phyloP scores from a whole-genome alignment of 2,113 vertebrate species.

The Caloenas nicobarica region DNA sequence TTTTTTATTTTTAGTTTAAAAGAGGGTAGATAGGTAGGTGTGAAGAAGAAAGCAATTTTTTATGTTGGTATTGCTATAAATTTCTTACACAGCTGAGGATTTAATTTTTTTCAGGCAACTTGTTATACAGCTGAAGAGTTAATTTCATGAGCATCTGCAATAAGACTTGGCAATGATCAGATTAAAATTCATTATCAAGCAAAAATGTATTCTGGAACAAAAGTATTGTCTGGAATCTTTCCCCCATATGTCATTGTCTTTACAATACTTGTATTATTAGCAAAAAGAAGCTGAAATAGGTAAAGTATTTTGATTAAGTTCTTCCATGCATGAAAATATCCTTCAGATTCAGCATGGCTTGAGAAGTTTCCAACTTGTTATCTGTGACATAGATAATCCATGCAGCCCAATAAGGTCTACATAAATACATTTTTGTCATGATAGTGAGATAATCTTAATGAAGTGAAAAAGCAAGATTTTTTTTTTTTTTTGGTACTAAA shows the following conservation, averaged over 20 bases:
- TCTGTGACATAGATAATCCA: not conserved
- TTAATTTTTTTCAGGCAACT: not conserved
- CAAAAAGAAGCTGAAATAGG: not conserved
- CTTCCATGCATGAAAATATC: not conserved
- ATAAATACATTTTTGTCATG: not conserved
- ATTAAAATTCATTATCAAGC: not conserved
- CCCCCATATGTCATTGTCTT: not conserved
- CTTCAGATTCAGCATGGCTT: not conserved
- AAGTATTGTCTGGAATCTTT: not conserved
- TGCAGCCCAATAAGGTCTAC: not conserved
- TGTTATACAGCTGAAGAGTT: not conserved
- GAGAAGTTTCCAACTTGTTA: not conserved
- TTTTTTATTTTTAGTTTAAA: not conserved
- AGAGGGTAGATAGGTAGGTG: not conserved
- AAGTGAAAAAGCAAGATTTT: not conserved
- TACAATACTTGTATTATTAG: not conserved
- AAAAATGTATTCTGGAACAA: not conserved
- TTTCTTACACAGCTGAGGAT: not conserved
- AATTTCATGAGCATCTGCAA: not conserved
- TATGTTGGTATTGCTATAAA: not conserved
- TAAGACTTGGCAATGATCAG: not conserved
- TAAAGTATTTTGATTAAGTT: not conserved
- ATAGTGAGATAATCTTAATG: not conserved
- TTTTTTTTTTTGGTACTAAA: not conserved
- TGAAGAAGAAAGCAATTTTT: not conserved